Conservation (phyloP, 2,113 vertebrate genomes). For the Dipodomys stephensi region DNA sequence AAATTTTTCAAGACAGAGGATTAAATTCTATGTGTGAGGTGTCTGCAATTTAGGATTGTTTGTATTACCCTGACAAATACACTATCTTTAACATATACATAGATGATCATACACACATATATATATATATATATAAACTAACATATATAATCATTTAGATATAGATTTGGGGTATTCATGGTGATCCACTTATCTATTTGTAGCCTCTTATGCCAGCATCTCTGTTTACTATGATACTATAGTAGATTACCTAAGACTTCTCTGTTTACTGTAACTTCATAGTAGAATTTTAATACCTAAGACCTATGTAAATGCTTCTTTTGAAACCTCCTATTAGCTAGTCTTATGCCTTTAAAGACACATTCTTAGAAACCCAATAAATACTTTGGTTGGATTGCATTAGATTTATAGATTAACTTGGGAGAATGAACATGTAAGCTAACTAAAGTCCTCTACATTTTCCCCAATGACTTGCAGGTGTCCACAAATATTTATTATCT, state of each 20-base stretch:
- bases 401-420: constrained; percentile 18
- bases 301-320: background rate
- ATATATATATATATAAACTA: no score
- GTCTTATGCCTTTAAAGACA: background rate
- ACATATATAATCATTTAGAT: background rate
- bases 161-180: background rate
- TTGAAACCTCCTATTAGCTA: constrained; percentile 13
- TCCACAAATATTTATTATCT: background rate
- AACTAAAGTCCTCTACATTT: background rate
- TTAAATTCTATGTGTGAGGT: background rate
- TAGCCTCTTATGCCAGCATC: background rate
- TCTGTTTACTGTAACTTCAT: no score
- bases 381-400: background rate
- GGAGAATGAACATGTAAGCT: background rate
- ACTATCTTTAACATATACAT: background rate
- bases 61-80: background rate
- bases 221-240: background rate
- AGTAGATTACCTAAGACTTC: background rate
- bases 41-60: background rate
- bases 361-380: constrained; percentile 19
- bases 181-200: background rate
- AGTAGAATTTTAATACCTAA: background rate
- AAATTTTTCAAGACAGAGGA: background rate
- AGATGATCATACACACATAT: background rate
- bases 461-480: background rate